Evolutionary conservation across 2,113 vertebrate genomes (phyloP).

Genomic region (Planiliza haematocheilus): DNA sequence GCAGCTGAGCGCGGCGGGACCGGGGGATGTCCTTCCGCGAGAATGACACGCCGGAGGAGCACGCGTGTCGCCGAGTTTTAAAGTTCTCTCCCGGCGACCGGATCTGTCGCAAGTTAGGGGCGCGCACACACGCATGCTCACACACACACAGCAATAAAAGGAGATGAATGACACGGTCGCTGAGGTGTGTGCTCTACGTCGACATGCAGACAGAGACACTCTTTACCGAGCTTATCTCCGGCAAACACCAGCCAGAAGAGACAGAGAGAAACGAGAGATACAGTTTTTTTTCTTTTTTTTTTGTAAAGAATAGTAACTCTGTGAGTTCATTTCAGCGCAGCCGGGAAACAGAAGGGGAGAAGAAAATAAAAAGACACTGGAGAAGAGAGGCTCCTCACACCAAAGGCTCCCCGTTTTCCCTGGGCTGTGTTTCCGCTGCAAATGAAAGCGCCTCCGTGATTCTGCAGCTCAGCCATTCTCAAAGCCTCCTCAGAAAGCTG

Average conservation of each 20-base stretch:
- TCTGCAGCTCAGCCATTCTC: slow-evolving; percentile 51
- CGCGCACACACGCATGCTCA: slow-evolving; percentile 15
- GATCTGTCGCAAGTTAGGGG: slow-evolving; percentile 27
- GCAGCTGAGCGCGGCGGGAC: slow-evolving; percentile 20
- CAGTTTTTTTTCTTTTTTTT: slow-evolving; percentile 7
- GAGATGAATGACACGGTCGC: slow-evolving; percentile 60
- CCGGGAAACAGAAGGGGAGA: slow-evolving; percentile 25
- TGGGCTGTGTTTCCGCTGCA: slow-evolving; percentile 43
- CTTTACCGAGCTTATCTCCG: slow-evolving; percentile 66
- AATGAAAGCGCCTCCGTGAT: slow-evolving; percentile 42
- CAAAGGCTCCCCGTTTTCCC: slow-evolving; percentile 46
- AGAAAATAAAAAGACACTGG: slow-evolving; percentile 25
- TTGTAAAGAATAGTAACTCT: not conserved
- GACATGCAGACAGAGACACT: slow-evolving; percentile 47
- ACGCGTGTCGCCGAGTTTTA: not conserved
- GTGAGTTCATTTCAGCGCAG: slow-evolving; percentile 25
- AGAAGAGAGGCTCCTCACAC: slow-evolving; percentile 40
- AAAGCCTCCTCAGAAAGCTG: slow-evolving; percentile 31
- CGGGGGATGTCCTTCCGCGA: not conserved
- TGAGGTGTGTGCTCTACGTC: slow-evolving; percentile 40
- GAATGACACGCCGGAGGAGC: not conserved
- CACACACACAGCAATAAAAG: slow-evolving; percentile 31
- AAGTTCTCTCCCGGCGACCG: slow-evolving; percentile 8
- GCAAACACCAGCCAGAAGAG: slow-evolving; percentile 55
- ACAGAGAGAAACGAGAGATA: slow-evolving; percentile 38